phyloP scores from a whole-genome alignment of 1,140 invertebrate species.

The Trissolcus basalis region DNA sequence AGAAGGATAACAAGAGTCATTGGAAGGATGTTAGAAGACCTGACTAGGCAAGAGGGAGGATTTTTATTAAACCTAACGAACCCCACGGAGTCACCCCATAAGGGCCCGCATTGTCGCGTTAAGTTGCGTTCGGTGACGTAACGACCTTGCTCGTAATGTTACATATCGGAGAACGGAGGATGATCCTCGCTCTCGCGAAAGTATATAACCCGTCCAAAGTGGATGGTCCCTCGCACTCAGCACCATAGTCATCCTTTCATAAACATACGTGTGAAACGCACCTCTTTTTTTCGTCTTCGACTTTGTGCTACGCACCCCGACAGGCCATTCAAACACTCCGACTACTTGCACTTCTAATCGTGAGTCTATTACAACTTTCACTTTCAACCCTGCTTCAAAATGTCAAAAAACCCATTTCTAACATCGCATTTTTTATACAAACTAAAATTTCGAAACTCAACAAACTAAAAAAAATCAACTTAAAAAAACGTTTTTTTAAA shows the following conservation, averaged over 20 bases:
- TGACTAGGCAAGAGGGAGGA: conserved; percentile 4
- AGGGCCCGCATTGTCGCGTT: conserved; percentile 31
- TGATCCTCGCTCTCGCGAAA: conserved; percentile 66
- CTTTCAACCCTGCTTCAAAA: too few relatives aligned
- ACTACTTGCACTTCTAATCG: not conserved
- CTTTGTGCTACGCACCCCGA: conserved; percentile 26
- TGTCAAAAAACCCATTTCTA: too few relatives aligned
- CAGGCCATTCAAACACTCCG: conserved; percentile 5
- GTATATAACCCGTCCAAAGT: conserved; percentile 70
- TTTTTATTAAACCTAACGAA: conserved; percentile 48
- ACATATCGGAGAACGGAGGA: conserved; percentile 70
- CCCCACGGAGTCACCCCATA: conserved; percentile 47
- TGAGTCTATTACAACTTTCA: too few relatives aligned
- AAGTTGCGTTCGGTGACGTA: conserved; percentile 64
- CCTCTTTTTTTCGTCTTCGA: conserved; percentile 22
- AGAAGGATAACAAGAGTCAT: not conserved
- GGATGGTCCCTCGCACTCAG: conserved; percentile 70
- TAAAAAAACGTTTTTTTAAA: too few relatives aligned
- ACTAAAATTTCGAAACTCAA: too few relatives aligned
- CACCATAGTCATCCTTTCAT: conserved; percentile 67
- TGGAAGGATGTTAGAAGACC: not conserved
- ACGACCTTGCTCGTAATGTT: conserved; percentile 73
- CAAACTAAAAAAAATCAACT: too few relatives aligned
- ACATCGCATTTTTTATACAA: too few relatives aligned
- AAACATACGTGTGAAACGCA: conserved; percentile 52